Evolutionary conservation across 2,888 invertebrate species (phyloP).

Genomic region (Pemphredon lugubris): DNA sequence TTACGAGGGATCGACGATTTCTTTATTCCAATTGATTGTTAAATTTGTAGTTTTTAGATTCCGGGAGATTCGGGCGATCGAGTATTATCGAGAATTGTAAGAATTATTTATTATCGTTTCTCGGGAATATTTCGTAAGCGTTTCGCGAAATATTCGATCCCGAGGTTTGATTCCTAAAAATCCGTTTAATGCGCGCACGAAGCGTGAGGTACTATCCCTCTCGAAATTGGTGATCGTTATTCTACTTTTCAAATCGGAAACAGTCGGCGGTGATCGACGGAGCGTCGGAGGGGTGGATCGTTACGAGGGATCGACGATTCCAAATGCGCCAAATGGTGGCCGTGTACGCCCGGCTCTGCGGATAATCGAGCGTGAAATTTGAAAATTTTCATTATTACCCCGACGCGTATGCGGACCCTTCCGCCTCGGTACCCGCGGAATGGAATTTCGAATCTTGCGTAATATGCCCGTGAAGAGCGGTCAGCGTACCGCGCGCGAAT

Average conservation of each 20-base stretch:
- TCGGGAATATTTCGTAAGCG: too few relatives aligned
- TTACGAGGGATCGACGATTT: too few relatives aligned
- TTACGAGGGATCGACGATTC: constrained; percentile 57
- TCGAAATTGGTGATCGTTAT: too few relatives aligned
- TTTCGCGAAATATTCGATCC: too few relatives aligned
- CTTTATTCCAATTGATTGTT: neutral
- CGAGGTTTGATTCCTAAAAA: too few relatives aligned
- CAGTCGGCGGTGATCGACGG: constrained; percentile 7
- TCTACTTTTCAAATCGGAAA: neutral
- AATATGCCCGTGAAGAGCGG: constrained; percentile 28
- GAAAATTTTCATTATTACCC: constrained; percentile 76
- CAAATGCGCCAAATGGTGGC: constrained; percentile 78
- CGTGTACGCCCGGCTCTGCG: constrained; percentile 48
- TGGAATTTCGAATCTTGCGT: constrained; percentile 66
- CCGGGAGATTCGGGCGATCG: too few relatives aligned
- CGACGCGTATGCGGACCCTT: constrained; percentile 48
- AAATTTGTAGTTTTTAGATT: neutral
- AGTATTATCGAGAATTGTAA: too few relatives aligned
- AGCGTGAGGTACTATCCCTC: too few relatives aligned
- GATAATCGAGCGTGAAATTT: constrained; percentile 81
- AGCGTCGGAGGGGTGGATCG: constrained; percentile 26
- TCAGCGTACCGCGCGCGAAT: constrained; percentile 24
- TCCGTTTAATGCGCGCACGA: too few relatives aligned
- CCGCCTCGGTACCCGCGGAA: constrained; percentile 59
- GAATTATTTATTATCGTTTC: too few relatives aligned